A percentile compares a stretch with the other conserved stretches of the same genome.
phyloP scores from a whole-genome alignment of 1,140 invertebrate species.

The Drosophila sucinea region DNA sequence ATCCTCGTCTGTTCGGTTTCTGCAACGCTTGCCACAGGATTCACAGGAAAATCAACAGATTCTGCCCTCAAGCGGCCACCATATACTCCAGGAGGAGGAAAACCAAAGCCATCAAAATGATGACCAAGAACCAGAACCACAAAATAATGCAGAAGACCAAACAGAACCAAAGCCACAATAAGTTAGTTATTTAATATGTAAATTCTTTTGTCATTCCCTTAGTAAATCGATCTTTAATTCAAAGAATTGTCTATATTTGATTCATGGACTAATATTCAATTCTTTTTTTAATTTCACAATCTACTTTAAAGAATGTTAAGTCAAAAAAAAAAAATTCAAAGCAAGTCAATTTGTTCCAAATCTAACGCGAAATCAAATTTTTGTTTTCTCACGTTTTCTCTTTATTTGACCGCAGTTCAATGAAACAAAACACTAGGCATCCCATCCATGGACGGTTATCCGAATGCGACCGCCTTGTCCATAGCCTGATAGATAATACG shows the following conservation, averaged over 20 bases:
- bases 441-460: background rate
- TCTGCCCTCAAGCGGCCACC: background rate
- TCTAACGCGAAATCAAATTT: background rate
- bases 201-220: background rate
- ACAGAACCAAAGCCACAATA: background rate
- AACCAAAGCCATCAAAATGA: background rate
- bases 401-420: background rate
- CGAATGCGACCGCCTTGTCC: background rate
- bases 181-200: background rate
- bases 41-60: background rate
- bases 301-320: too few relatives aligned
- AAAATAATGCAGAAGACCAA: background rate
- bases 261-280: too few relatives aligned
- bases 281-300: too few relatives aligned
- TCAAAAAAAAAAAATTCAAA: background rate
- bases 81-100: background rate
- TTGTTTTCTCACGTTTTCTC: background rate
- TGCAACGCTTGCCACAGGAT: conserved; percentile 12
- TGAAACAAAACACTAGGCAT: background rate
- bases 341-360: background rate
- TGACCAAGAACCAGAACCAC: background rate
- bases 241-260: too few relatives aligned
- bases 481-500: background rate
- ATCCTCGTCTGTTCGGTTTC: background rate
- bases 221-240: background rate